These are phyloP conservation scores for Indri indri DNA, from an alignment of 2,113 vertebrate species.

Conservation along the genomic window DNA sequence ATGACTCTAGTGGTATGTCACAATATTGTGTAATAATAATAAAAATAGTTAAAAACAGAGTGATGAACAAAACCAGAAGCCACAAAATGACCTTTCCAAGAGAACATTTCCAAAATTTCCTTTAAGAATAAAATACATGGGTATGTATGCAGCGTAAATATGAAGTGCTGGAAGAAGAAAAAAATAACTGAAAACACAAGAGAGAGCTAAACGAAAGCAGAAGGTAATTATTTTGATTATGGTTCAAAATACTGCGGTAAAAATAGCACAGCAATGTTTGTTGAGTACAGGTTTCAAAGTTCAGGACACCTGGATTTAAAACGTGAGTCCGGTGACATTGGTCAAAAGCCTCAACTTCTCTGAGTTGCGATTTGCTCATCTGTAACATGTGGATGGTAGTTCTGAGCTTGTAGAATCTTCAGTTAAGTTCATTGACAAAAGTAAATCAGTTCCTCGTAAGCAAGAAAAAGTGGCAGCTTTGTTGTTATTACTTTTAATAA, in stretches of 20 bases:
- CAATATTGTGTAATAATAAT: neutral
- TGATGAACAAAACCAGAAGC: neutral
- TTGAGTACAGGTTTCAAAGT: accelerated
- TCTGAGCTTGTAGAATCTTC: neutral
- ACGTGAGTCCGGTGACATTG: neutral
- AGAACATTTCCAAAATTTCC: neutral
- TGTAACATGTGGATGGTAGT: accelerated
- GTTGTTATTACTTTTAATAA: neutral
- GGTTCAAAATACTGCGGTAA: neutral
- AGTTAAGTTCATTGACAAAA: neutral
- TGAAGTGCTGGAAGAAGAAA: neutral
- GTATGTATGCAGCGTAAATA: too few relatives aligned
- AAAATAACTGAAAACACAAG: neutral
- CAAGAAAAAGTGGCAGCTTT: neutral
- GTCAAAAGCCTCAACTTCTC: too few relatives aligned
- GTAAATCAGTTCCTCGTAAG: neutral
- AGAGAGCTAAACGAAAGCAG: neutral
- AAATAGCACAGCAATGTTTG: neutral
- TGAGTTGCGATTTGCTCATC: neutral
- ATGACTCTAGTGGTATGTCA: neutral
- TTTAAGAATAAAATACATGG: neutral
- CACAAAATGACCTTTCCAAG: neutral
- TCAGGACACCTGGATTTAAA: neutral
- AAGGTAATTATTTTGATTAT: neutral
- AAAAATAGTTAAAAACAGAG: neutral